Conservation (phyloP, 2,797 vertebrate genomes). For the Australoheros facetus region DNA sequence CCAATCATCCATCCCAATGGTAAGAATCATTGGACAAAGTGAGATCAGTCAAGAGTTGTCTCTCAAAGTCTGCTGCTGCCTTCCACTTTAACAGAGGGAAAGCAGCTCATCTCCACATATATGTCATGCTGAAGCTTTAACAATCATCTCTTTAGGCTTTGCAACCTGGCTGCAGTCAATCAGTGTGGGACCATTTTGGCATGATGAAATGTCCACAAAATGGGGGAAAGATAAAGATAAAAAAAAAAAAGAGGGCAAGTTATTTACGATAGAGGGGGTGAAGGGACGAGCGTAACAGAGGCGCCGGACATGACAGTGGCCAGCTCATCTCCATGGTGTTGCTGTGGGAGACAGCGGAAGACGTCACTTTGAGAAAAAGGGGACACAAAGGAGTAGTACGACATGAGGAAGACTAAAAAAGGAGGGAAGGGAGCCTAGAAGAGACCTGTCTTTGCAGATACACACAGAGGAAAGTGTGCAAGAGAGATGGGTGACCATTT, state of each 20-base stretch:
- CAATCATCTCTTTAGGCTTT: constrained; percentile 61
- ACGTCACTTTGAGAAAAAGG: constrained; percentile 80
- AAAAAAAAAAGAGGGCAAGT: constrained; percentile 68
- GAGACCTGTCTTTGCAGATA: constrained; percentile 61
- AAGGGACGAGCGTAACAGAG: constrained; percentile 80
- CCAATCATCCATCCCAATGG: constrained; percentile 61
- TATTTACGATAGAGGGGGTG: constrained; percentile 81
- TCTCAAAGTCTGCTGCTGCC: constrained; percentile 48
- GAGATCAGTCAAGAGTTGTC: constrained; percentile 31
- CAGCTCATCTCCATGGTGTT: constrained; percentile 82
- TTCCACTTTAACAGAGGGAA: constrained; percentile 39
- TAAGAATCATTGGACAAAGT: constrained; percentile 44
- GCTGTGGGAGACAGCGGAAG: constrained; percentile 81
- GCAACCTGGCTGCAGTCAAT: constrained; percentile 71
- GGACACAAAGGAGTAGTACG: constrained; percentile 79
- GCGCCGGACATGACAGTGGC: constrained; percentile 81
- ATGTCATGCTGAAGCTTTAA: constrained; percentile 68
- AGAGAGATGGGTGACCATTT: constrained; percentile 41
- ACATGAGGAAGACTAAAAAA: constrained; percentile 61
- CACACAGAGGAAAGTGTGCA: constrained; percentile 39
- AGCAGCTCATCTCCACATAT: constrained; percentile 53
- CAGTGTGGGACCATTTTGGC: constrained; percentile 46
- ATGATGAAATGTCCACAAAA: constrained; percentile 72
- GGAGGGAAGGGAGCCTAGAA: constrained; percentile 43
- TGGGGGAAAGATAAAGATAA: constrained; percentile 69